Conservation (phyloP, 1,140 invertebrate species). For the Drosophila bipectinata region DNA sequence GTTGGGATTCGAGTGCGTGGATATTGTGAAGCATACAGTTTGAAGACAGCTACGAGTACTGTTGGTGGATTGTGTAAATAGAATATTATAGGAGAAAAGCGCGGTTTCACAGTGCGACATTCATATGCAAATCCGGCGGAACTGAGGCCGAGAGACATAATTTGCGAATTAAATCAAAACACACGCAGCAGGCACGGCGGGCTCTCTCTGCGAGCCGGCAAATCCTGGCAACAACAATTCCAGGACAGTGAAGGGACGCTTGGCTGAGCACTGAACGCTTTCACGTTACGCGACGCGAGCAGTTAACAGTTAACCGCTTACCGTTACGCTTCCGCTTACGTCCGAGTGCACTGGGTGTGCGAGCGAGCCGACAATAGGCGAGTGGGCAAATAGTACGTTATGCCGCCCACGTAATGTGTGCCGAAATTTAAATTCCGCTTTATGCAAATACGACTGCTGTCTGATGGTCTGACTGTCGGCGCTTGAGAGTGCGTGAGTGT, state of each 20-base stretch:
- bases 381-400: slow-evolving; percentile 54
- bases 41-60: background rate
- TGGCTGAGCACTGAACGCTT: slow-evolving; percentile 22
- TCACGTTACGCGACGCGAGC: slow-evolving; percentile 53
- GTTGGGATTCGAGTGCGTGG: slow-evolving; percentile 7
- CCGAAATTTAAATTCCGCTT: slow-evolving; percentile 77
- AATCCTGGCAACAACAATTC: slow-evolving; percentile 24
- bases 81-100: slow-evolving; percentile 34
- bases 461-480: slow-evolving; percentile 4
- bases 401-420: slow-evolving; percentile 78
- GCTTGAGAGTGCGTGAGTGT: slow-evolving; percentile 20
- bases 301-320: slow-evolving; percentile 34
- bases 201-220: slow-evolving; percentile 18
- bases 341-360: background rate
- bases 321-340: slow-evolving; percentile 61
- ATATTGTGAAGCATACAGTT: slow-evolving; percentile 4
- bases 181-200: slow-evolving; percentile 9
- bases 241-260: slow-evolving; percentile 44
- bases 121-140: slow-evolving; percentile 51
- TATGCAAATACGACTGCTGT: slow-evolving; percentile 52
- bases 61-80: slow-evolving; percentile 37
- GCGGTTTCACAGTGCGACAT: slow-evolving; percentile 55
- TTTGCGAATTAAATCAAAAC: slow-evolving; percentile 77
- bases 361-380: slow-evolving; percentile 62
- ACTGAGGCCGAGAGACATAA: slow-evolving; percentile 48